Evolutionary conservation across 2,888 invertebrate species (phyloP).

Genomic region (Tupiocoris notatus): DNA sequence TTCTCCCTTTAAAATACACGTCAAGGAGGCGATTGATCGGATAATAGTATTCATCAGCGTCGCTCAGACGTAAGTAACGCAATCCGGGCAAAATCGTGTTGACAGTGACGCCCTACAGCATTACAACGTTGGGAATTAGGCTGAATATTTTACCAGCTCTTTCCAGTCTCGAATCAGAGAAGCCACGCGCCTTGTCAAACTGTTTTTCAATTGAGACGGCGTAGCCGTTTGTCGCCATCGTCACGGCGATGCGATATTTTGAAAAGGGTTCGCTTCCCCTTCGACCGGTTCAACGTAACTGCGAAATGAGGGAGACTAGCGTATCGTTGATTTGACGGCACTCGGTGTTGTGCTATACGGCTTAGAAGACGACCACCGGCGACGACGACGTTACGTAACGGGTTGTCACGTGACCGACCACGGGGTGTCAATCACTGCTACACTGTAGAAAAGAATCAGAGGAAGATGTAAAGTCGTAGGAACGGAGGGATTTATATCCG

Average conservation of each 20-base stretch:
- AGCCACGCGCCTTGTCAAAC: slow-evolving; percentile 39
- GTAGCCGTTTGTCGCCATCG: slow-evolving; percentile 37
- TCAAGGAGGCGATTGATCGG: background rate
- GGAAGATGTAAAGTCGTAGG: background rate
- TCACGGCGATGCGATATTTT: background rate
- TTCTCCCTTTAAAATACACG: too few relatives aligned
- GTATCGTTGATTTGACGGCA: background rate
- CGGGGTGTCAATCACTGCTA: slow-evolving; percentile 38
- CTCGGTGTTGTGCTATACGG: background rate
- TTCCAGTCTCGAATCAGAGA: slow-evolving; percentile 20
- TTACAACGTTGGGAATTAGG: slow-evolving; percentile 13
- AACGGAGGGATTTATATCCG: background rate
- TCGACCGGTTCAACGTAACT: background rate
- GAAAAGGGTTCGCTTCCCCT: slow-evolving; percentile 10
- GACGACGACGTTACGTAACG: slow-evolving; percentile 29
- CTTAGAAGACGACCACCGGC: background rate
- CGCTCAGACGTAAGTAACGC: slow-evolving; percentile 3
- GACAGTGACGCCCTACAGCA: slow-evolving; percentile 32
- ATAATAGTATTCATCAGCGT: background rate
- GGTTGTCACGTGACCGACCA: slow-evolving; percentile 33
- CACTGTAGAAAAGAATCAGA: slow-evolving; percentile 12
- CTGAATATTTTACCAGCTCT: slow-evolving; percentile 26
- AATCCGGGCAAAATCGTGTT: slow-evolving; percentile 35
- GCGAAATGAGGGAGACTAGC: background rate
- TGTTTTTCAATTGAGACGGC: slow-evolving; percentile 39